Base-by-base conservation (phyloP, 2,888 invertebrate genomes). In the Pseudanteris insignis region DNA sequence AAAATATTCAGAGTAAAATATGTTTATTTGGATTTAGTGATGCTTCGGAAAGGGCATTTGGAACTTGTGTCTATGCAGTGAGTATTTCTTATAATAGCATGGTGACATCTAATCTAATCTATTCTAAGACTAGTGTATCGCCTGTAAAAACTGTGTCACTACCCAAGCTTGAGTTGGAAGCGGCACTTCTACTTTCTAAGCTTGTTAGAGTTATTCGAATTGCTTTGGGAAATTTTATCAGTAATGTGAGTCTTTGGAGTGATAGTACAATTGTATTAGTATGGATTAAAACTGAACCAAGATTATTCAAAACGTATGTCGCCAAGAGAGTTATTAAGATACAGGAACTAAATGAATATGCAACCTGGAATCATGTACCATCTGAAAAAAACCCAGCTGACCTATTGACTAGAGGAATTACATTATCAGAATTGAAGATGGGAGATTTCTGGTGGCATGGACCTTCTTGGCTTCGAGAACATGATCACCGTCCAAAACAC, bases 1-100 rank as follows among this genome's bases (percentile, higher is more conserved):
- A 38, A 21, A 51, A 53, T 28, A 1, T 41, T 2, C 7, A n/a
- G 6, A 2, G 15, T 4, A 15, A 10, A 3, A 18, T 58, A 10
- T 10, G 26, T 2, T 10, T 69, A 2, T 59, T 18, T 18, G 18
- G 18, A 1, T 73, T 71, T 15, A 41, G 63, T 7, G 70, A 70
- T 38, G 67, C 69, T 34, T 34, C 34, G 7, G 32, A 32, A 14
- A 32, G 12, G 14, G 32, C 32, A 9, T 67, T 65, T 26, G 69
- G 67, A 13, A 68, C 67, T 1, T 68, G 69, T 36, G 29, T 71
- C 1, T 70, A 71, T 14, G 11, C 65, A 1, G 34, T 54, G 1
- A 25, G 12, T 26, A 1, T n/a, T n/a, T n/a, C n/a, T n/a, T n/a
- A n/a, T n/a, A n/a, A n/a, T n/a, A n/a, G n/a, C n/a, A n/a, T n/a